phyloP scores from a whole-genome alignment of 1,140 invertebrate species.

The Drosophila orena region DNA sequence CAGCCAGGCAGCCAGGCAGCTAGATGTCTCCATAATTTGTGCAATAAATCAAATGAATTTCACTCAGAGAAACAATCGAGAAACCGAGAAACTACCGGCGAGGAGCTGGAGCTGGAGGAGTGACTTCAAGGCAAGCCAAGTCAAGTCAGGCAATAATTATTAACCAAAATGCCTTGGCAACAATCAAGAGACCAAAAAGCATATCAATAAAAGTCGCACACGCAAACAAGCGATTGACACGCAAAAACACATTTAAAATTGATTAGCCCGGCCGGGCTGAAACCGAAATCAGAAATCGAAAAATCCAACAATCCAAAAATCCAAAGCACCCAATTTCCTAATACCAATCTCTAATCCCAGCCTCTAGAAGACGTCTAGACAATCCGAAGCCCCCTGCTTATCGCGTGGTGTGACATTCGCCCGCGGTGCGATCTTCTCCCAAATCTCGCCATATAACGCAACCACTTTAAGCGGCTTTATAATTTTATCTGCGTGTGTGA shows the following conservation, averaged over 20 bases:
- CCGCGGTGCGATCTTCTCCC: conserved; percentile 15
- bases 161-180: conserved; percentile 58
- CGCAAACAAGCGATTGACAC: conserved; percentile 83
- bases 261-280: conserved; percentile 67
- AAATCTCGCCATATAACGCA: background rate
- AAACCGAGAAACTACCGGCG: conserved; percentile 3
- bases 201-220: conserved; percentile 79
- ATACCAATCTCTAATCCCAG: conserved; percentile 7
- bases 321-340: conserved; percentile 6
- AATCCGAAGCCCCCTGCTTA: conserved; percentile 24
- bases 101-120: background rate
- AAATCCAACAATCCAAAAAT: conserved; percentile 8
- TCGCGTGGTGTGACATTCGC: conserved; percentile 69
- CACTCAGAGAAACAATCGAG: conserved; percentile 75
- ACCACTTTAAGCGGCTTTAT: background rate
- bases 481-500: conserved; percentile 40
- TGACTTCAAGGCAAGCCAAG: conserved; percentile 53
- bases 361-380: conserved; percentile 69
- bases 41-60: conserved; percentile 83
- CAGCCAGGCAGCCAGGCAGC: conserved; percentile 16
- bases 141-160: conserved; percentile 70
- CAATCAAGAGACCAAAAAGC: conserved; percentile 61
- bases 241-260: conserved; percentile 84
- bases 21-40: conserved; percentile 73
- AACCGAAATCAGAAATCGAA: conserved; percentile 21